Evolutionary conservation across 2,888 invertebrate species (phyloP).

Genomic region (Poecilus cupreus): DNA sequence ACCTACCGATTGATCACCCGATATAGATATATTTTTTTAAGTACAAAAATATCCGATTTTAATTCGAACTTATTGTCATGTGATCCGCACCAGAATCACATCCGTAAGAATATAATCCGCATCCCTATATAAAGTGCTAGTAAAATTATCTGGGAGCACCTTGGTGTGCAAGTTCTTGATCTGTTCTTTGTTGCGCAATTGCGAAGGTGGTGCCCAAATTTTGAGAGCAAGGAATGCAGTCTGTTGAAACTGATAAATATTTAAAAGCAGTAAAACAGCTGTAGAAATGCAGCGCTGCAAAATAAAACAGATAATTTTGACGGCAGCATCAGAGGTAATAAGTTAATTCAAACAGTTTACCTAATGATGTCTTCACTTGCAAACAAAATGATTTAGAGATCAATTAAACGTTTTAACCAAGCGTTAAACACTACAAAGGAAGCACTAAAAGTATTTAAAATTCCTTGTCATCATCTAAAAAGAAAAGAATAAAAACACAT

Average conservation of each 20-base stretch:
- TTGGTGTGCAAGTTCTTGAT: too few relatives aligned
- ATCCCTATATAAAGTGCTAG: too few relatives aligned
- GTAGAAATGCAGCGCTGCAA: background rate
- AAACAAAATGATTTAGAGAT: slow-evolving; percentile 23
- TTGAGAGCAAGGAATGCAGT: slow-evolving; percentile 30
- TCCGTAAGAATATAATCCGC: too few relatives aligned
- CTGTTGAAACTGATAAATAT: background rate
- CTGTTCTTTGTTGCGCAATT: too few relatives aligned
- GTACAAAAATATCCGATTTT: too few relatives aligned
- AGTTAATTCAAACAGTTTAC: slow-evolving; percentile 5
- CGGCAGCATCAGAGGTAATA: background rate
- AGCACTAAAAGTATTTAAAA: background rate
- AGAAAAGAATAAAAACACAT: background rate
- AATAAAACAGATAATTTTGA: background rate
- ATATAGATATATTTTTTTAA: too few relatives aligned
- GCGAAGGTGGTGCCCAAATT: too few relatives aligned
- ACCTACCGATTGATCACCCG: too few relatives aligned
- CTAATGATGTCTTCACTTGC: slow-evolving; percentile 11
- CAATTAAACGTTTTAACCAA: background rate
- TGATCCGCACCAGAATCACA: too few relatives aligned
- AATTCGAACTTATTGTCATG: too few relatives aligned
- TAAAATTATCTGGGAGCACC: too few relatives aligned
- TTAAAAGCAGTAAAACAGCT: background rate
- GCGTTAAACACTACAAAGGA: slow-evolving; percentile 19
- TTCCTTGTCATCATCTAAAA: background rate